Conservation (phyloP, 2,888 invertebrate genomes). For the Andrena bucephala region DNA sequence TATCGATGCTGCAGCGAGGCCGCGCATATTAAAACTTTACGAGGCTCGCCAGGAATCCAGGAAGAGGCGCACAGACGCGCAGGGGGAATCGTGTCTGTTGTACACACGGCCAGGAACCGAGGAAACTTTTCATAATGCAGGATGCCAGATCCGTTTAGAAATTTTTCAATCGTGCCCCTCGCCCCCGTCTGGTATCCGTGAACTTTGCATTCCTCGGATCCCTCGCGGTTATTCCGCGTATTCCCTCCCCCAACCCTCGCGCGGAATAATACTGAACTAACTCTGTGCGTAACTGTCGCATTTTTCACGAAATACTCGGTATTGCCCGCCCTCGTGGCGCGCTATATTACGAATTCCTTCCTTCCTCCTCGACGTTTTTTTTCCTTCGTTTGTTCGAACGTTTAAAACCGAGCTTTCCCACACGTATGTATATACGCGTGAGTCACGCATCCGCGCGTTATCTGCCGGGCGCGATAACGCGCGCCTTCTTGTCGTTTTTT, state of each 20-base stretch:
- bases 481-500: constrained; percentile 26
- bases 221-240: constrained; percentile 53
- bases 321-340: background rate
- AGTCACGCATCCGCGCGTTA: constrained; percentile 41
- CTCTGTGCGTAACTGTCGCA: constrained; percentile 16
- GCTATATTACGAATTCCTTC: background rate
- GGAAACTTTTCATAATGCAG: constrained; percentile 64
- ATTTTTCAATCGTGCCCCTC: constrained; percentile 58
- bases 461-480: constrained; percentile 36
- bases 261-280: constrained; percentile 53
- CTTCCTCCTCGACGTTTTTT: background rate
- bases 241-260: constrained; percentile 34
- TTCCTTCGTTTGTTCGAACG: background rate
- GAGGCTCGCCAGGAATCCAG: constrained; percentile 62
- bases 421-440: constrained; percentile 3
- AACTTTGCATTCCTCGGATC: constrained; percentile 58
- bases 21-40: constrained; percentile 66
- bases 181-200: constrained; percentile 39
- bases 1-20: constrained; percentile 50
- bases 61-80: constrained; percentile 33
- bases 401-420: constrained; percentile 32
- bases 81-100: constrained; percentile 37
- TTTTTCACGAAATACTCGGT: constrained; percentile 27
- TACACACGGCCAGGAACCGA: constrained; percentile 21
- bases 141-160: constrained; percentile 55